Evolutionary conservation across 2,797 vertebrate genomes (phyloP).

Genomic region (Erethizon dorsatum): DNA sequence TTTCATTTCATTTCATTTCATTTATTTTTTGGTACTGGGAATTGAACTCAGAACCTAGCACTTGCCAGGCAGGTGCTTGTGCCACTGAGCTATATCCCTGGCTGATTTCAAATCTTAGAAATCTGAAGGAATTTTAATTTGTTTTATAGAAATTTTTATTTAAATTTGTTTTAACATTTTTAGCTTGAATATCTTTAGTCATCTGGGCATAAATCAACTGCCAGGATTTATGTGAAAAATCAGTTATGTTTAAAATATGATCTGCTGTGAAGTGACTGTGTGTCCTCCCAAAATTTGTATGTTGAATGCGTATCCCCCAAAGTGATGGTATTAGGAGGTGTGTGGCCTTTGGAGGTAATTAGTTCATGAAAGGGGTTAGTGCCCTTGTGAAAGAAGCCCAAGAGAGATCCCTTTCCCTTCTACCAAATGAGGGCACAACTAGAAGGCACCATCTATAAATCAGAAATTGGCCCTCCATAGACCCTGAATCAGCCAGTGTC

Average conservation of each 20-base stretch:
- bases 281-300: not conserved
- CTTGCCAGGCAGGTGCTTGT: no score
- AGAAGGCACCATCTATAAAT: not conserved
- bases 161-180: constrained; percentile 68
- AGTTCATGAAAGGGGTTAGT: not conserved
- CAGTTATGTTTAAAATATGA: constrained; percentile 67
- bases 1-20: no score
- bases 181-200: constrained; percentile 76
- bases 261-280: constrained; percentile 11
- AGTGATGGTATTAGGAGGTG: not conserved
- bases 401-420: not conserved
- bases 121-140: constrained; percentile 66
- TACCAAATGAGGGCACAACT: not conserved
- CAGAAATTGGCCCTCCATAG: not conserved
- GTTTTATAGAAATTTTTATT: constrained; percentile 50
- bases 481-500: not conserved
- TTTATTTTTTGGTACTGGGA: no score
- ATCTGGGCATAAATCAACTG: constrained; percentile 66
- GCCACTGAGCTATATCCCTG: no score
- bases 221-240: constrained; percentile 62
- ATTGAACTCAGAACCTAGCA: no score
- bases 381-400: not conserved
- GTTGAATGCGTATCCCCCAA: not conserved
- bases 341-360: not conserved
- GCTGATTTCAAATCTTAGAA: constrained; percentile 64